Base-by-base conservation (phyloP, 2,797 vertebrate genomes). In the Phoxinus dragarum region DNA sequence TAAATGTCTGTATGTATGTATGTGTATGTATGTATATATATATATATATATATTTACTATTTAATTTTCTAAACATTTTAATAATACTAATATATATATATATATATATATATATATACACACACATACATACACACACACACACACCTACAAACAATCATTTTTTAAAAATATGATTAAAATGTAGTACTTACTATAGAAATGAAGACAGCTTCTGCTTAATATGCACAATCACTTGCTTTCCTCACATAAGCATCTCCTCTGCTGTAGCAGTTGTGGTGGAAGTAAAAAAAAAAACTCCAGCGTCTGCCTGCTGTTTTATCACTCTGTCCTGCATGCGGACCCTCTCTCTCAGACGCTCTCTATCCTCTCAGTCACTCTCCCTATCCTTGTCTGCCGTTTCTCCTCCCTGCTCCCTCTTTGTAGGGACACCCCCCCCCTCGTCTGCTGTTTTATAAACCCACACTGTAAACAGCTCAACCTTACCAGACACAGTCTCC, bases 391-490 rank as follows among this genome's bases (percentile, higher is more conserved):
- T 75, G 86, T 88, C 81, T 90, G 87, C 68, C 34, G 86, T 91
- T 87, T 89, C 86, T 88, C 87, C 82, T 89, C 84, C 76, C 87
- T 86, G 69, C 56, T 87, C 87, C 87, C 85, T 86, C 87, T 87
- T 86, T 89, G 86, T 87, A 87, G 86, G 77, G 84, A 88, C 82
- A 17, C 82, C 88, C 91, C 88, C 61, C 44, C 2, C 44, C 81
- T 77, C 44, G 87, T 90, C 90, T 91, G 88, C 89, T 89, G 84
- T 87, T 89, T 89, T 90, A 86, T 88, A 90, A 90, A 89, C 89
- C 88, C 84, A 88, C 84, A 88, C 91, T 87, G 91, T 90, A 88
- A 85, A 90, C 87, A 88, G 87, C 87, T 90, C 89, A 91, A 84
- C 90, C 88, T 88, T 88, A 88, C 59, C 89, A 88, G 87, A 88